phyloP scores from a whole-genome alignment of 2,888 invertebrate genomes.

The Ochropleura plecta region DNA sequence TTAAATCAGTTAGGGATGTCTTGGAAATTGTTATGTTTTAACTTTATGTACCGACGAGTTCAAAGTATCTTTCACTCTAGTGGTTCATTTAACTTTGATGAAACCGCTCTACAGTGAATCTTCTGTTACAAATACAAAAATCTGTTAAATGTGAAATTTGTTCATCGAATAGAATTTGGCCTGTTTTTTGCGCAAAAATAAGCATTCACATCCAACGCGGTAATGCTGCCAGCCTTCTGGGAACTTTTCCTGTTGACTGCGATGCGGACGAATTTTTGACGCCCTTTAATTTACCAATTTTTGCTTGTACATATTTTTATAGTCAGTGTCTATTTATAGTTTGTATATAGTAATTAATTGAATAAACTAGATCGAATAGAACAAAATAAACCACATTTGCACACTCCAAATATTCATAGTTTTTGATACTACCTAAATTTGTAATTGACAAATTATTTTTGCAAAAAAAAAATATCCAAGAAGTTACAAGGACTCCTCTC shows the following conservation, averaged over 20 bases:
- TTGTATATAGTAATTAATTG: no score
- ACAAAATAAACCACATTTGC: neutral
- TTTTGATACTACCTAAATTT: neutral
- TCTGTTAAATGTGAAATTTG: neutral
- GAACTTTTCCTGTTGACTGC: no score
- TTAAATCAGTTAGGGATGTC: conserved; percentile 21
- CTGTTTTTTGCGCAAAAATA: no score
- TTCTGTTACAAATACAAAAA: neutral
- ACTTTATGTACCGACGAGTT: neutral
- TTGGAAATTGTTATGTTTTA: neutral
- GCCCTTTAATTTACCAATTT: no score
- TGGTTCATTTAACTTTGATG: neutral
- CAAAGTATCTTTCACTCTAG: neutral
- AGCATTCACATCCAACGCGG: no score
- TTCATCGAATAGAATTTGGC: neutral
- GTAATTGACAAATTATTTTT: neutral
- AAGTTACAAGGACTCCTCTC: neutral
- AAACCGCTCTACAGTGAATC: neutral
- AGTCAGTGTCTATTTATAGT: no score
- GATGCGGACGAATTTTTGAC: no score
- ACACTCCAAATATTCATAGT: neutral
- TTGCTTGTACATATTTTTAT: no score
- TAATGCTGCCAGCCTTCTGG: no score
- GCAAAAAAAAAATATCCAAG: neutral
- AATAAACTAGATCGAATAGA: neutral